These are phyloP conservation scores for Anseranas semipalmata DNA, from an alignment of 2,113 vertebrate genomes.

Conservation along the genomic window DNA sequence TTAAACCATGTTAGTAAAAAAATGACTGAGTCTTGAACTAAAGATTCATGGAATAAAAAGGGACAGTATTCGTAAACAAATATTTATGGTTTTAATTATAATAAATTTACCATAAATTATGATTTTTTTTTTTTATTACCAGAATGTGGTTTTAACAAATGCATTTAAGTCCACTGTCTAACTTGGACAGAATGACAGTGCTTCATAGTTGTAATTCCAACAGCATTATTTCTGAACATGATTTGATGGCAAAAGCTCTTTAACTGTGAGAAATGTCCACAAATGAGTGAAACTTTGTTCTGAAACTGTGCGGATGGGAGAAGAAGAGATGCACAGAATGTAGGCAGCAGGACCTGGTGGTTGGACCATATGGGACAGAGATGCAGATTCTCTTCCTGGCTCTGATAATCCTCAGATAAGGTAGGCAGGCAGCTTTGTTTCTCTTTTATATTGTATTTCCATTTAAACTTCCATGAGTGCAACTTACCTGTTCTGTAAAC, in stretches of 20 bases:
- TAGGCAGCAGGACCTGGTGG: not conserved
- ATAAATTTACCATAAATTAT: not conserved
- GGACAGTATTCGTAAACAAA: not conserved
- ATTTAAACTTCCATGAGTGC: not conserved
- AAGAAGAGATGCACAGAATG: fast-evolving
- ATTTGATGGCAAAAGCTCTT: not conserved
- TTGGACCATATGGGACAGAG: no score
- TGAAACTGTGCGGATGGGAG: not conserved
- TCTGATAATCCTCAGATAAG: not conserved
- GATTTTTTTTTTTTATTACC: not conserved
- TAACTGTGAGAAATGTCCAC: not conserved
- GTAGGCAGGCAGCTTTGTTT: not conserved
- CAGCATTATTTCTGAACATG: not conserved
- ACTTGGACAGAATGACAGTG: not conserved
- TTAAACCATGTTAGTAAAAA: not conserved
- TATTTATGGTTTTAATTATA: not conserved
- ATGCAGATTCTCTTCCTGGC: no score
- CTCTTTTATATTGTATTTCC: not conserved
- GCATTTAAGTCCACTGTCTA: not conserved
- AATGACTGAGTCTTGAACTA: not conserved
- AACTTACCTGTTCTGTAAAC: not conserved
- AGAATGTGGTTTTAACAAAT: not conserved
- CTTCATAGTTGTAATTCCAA: not conserved
- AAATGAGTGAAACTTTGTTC: not conserved
- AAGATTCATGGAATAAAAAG: not conserved